Conservation (phyloP, 2,113 vertebrate genomes). For the Nymphicus hollandicus region DNA sequence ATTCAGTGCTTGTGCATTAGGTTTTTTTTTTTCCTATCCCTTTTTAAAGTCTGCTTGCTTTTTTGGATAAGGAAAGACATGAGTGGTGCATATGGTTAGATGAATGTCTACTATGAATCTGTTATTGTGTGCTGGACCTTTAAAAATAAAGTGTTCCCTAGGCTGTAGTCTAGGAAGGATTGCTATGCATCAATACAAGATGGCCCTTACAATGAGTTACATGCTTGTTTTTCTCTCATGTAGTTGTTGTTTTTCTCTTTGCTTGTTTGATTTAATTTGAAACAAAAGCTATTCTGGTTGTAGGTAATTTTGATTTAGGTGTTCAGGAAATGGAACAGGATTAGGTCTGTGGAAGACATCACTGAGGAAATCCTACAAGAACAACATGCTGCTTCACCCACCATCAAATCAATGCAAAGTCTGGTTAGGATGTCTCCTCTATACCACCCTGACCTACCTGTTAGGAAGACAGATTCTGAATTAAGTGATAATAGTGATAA, state of each 20-base stretch:
- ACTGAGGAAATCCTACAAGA: background rate
- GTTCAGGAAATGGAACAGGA: background rate
- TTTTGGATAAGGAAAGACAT: background rate
- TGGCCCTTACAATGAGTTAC: background rate
- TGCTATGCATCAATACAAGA: background rate
- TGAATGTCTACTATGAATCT: background rate
- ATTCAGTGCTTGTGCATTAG: background rate
- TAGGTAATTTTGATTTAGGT: background rate
- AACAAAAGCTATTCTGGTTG: background rate
- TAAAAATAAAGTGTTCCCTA: background rate
- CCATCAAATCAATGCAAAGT: background rate
- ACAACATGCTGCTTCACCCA: background rate
- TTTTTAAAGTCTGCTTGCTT: background rate
- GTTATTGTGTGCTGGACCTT: background rate
- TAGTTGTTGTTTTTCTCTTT: background rate
- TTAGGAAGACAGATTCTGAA: background rate
- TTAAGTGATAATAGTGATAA: background rate
- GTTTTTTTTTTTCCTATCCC: rapidly evolving
- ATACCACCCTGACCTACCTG: background rate
- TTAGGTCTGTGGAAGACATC: background rate
- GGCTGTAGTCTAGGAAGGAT: background rate
- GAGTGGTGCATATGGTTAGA: background rate
- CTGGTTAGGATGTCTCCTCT: background rate
- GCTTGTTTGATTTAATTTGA: constrained; percentile 26
- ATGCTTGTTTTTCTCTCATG: background rate